Conservation (phyloP, 2,888 invertebrate species). For the Pandemis heparana region DNA sequence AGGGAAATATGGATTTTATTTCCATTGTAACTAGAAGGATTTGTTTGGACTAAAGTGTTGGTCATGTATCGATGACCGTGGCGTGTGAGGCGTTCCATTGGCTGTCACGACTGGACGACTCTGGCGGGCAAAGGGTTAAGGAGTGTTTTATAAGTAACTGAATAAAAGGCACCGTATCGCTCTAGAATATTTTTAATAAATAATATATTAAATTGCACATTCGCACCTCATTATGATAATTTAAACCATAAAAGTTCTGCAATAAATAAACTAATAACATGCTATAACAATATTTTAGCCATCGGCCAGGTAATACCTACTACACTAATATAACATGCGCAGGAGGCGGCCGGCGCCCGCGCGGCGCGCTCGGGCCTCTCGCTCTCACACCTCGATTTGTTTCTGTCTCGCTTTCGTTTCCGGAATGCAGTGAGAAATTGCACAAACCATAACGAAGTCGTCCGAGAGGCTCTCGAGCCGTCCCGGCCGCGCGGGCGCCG, state of each 20-base stretch:
- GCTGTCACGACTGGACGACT: too few relatives aligned
- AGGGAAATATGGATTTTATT: too few relatives aligned
- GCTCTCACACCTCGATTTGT: too few relatives aligned
- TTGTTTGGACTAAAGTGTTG: too few relatives aligned
- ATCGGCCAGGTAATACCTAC: neutral
- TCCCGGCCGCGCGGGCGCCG: neutral
- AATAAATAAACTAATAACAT: constrained; percentile 34
- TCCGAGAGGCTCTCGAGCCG: neutral
- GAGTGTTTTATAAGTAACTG: too few relatives aligned
- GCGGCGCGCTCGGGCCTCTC: too few relatives aligned
- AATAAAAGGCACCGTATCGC: constrained; percentile 5
- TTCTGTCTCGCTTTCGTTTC: too few relatives aligned
- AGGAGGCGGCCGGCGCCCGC: constrained; percentile 1
- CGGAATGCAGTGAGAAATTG: neutral
- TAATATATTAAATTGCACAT: constrained; percentile 36
- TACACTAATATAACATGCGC: neutral
- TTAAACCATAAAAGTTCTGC: constrained; percentile 11
- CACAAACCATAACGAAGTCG: too few relatives aligned
- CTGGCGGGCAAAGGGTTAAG: too few relatives aligned
- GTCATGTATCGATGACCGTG: too few relatives aligned
- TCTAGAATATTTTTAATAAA: constrained; percentile 32
- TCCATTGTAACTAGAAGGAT: too few relatives aligned
- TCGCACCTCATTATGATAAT: constrained; percentile 17
- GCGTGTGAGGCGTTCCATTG: too few relatives aligned
- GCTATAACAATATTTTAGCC: constrained; percentile 14